Conservation (phyloP, 2,888 invertebrate genomes). For the Tenthredo distinguenda region DNA sequence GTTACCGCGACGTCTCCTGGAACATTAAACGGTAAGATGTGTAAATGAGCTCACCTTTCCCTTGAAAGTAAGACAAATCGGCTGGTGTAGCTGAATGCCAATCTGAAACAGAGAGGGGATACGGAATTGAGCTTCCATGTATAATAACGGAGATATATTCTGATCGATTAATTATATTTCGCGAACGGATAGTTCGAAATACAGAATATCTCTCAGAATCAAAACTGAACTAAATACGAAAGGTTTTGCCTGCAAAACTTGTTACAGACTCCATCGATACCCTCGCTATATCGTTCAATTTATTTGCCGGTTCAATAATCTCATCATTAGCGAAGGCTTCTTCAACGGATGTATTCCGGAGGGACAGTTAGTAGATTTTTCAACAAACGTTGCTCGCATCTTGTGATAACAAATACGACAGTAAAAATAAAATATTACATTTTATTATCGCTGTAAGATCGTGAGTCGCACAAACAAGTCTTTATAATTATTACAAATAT, state of each 20-base stretch:
- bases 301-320: background rate
- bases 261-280: background rate
- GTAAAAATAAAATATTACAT: background rate
- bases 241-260: background rate
- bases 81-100: slow-evolving; percentile 12
- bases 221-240: background rate
- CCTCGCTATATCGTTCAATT: background rate
- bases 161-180: background rate
- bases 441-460: background rate
- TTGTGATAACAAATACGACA: background rate
- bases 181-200: background rate
- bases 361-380: background rate
- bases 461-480: background rate
- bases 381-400: background rate
- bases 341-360: background rate
- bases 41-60: slow-evolving; percentile 1
- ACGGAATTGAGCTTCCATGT: background rate
- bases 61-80: slow-evolving; percentile 2
- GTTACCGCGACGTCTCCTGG: background rate
- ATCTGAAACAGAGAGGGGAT: slow-evolving; percentile 13
- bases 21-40: slow-evolving; percentile 5
- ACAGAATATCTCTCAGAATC: background rate
- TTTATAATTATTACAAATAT: background rate
- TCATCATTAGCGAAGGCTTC: background rate
- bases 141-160: background rate